Evolutionary conservation across 2,113 vertebrate species (phyloP), one percentile per base, ranked within the genome.

Genomic region (Gavia stellata): DNA sequence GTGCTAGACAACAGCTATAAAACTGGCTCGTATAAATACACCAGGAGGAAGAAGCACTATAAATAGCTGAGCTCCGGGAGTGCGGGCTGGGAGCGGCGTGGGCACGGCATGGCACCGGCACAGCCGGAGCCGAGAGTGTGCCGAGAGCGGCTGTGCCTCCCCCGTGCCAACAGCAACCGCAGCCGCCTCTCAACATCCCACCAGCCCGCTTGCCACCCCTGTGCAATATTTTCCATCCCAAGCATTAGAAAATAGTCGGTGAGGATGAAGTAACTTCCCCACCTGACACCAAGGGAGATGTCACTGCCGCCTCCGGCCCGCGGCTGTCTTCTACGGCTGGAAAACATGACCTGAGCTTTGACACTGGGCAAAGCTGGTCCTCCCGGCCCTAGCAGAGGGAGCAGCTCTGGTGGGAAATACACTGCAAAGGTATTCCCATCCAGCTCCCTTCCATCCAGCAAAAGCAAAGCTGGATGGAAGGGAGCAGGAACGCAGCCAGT

Each of bases 81-180:
- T 7, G 2, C 2, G 2, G 53, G 38, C 83, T 49, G 55, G 56
- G 49, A 85, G 75, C 0, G 0, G 47, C 5, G 3, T 34, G 61
- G 59, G 70, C 74, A 44, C 1, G 11, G 58, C 24, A 10, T 5
- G 19, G 73, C 61, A 49, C 33, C 3, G 10, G 31, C 82, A 58
- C 28, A 52, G 8, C 15, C 7, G 4, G 62, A 78, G 66, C 38
- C 2, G 0, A 24, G 52, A 29, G 29, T 4, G 21, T 31, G 34
- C 45, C 7, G 12, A n/a, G 73, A 45, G 62, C 7, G 8, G 50
- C 50, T 0, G 0, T 2, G 12, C 26, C n/a, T 53, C 21, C 38
- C 9, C 8, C 28, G 3, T 3, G 1, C 47, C 40, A 63, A 6
- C 66, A 58, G 73, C 61, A 59, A 12, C 25, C 33, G 6, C 55